phyloP scores from a whole-genome alignment of 2,797 vertebrate genomes.

The Benthosema pterotum region DNA sequence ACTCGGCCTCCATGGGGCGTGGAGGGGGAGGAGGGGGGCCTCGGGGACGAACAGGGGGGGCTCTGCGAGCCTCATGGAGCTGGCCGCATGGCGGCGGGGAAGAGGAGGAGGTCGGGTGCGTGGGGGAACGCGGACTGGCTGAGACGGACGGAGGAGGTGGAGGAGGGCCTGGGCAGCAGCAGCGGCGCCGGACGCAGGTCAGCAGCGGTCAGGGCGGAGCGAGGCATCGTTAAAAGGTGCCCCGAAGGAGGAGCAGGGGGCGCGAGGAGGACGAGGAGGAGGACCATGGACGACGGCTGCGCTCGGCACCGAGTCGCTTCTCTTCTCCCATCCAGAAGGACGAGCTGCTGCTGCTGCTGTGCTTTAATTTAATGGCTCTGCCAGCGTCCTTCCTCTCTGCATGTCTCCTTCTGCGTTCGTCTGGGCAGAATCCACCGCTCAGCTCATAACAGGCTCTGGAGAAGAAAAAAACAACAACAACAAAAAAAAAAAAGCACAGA shows the following conservation, averaged over 20 bases:
- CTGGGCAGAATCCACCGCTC: constrained; percentile 29
- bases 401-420: constrained; percentile 45
- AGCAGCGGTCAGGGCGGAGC: constrained; percentile 66
- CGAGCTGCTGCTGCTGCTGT: no score
- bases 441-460: constrained; percentile 53
- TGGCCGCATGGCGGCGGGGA: constrained; percentile 73
- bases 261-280: no score
- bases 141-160: constrained; percentile 27
- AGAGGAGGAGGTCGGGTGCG: constrained; percentile 68
- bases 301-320: constrained; percentile 43
- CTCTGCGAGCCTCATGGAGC: constrained; percentile 78
- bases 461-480: constrained; percentile 34
- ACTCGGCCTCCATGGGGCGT: constrained; percentile 85
- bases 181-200: constrained; percentile 68
- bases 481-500: constrained; percentile 53
- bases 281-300: constrained; percentile 62
- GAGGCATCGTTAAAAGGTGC: constrained; percentile 75
- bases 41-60: constrained; percentile 73
- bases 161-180: constrained; percentile 57
- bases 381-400: constrained; percentile 42
- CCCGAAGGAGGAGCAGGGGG: constrained; percentile 67
- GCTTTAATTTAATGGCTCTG: constrained; percentile 52
- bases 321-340: constrained; percentile 52
- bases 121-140: constrained; percentile 38
- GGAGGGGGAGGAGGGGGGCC: constrained; percentile 79